Percentiles rank a stretch among this genome's conserved stretches.
These are phyloP conservation scores for Danionella dracula DNA, from an alignment of 2,797 vertebrate genomes.

Conservation along the genomic window DNA sequence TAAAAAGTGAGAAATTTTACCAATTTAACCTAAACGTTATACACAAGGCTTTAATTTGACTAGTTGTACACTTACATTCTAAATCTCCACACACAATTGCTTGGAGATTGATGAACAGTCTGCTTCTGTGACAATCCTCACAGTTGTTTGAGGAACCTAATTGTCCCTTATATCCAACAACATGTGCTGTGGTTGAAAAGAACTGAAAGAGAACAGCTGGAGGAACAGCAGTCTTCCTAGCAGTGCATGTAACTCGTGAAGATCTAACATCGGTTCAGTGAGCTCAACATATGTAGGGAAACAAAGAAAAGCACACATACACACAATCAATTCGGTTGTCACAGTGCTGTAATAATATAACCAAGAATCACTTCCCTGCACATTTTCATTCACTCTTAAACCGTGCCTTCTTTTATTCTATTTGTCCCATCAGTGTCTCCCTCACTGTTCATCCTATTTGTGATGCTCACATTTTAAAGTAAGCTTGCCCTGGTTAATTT, in stretches of 20 bases:
- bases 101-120: constrained; percentile 34
- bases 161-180: constrained; percentile 33
- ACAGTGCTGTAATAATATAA: constrained; percentile 44
- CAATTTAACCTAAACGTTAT: too few species aligned
- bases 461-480: constrained; percentile 44
- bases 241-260: constrained; percentile 35
- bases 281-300: constrained; percentile 37
- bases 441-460: constrained; percentile 27
- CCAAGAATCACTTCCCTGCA: constrained; percentile 33
- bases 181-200: constrained; percentile 13
- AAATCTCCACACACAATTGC: too few species aligned
- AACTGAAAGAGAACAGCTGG: constrained; percentile 26
- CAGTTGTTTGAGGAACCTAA: constrained; percentile 38
- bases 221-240: constrained; percentile 28
- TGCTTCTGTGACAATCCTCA: constrained; percentile 27
- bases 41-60: too few species aligned
- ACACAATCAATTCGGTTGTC: constrained; percentile 26
- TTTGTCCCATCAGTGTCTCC: constrained; percentile 39
- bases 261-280: constrained; percentile 28
- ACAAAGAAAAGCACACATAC: constrained; percentile 3
- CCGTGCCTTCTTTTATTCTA: constrained; percentile 36
- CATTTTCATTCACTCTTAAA: too few species aligned
- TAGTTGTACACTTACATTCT: too few species aligned
- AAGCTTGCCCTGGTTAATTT: constrained; percentile 41
- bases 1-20: too few species aligned